Evolutionary conservation across 2,888 invertebrate species (phyloP).

Genomic region (Clitarchus hookeri): DNA sequence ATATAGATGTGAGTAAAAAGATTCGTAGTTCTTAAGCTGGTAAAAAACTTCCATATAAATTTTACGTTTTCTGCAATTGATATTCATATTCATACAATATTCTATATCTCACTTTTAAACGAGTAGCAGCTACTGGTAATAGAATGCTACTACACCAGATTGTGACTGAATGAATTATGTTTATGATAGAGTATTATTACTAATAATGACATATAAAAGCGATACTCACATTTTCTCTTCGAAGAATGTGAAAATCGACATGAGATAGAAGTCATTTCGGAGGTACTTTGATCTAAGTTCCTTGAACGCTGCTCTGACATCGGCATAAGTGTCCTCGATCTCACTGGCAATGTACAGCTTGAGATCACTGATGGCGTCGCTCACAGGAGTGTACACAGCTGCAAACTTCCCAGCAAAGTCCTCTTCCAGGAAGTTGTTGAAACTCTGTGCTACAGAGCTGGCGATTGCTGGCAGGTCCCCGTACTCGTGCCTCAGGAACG

Average conservation of each 20-base stretch:
- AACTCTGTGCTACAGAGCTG: slow-evolving; percentile 34
- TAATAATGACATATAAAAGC: neutral
- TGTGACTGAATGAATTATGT: neutral
- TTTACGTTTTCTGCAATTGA: too few species aligned
- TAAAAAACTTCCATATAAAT: too few species aligned
- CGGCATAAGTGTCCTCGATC: slow-evolving; percentile 39
- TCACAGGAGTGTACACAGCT: slow-evolving; percentile 31
- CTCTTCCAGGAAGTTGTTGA: slow-evolving; percentile 39
- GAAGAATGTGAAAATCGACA: slow-evolving; percentile 41
- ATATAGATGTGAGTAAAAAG: too few species aligned
- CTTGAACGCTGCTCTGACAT: slow-evolving; percentile 40
- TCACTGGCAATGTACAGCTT: slow-evolving; percentile 37
- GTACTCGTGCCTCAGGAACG: slow-evolving; percentile 37
- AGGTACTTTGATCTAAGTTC: slow-evolving; percentile 43
- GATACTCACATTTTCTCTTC: slow-evolving; percentile 37
- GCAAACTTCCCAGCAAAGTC: slow-evolving; percentile 39
- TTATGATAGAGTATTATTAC: neutral
- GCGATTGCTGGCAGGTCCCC: slow-evolving; percentile 37
- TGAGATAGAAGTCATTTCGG: slow-evolving; percentile 47
- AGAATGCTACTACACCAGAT: neutral
- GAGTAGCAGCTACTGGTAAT: neutral
- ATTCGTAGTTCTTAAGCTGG: too few species aligned
- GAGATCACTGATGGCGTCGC: slow-evolving; percentile 34
- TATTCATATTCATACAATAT: too few species aligned
- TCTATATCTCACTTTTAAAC: neutral